These are phyloP conservation scores for Carollia perspicillata DNA, from an alignment of 2,113 vertebrate species.

Conservation along the genomic window DNA sequence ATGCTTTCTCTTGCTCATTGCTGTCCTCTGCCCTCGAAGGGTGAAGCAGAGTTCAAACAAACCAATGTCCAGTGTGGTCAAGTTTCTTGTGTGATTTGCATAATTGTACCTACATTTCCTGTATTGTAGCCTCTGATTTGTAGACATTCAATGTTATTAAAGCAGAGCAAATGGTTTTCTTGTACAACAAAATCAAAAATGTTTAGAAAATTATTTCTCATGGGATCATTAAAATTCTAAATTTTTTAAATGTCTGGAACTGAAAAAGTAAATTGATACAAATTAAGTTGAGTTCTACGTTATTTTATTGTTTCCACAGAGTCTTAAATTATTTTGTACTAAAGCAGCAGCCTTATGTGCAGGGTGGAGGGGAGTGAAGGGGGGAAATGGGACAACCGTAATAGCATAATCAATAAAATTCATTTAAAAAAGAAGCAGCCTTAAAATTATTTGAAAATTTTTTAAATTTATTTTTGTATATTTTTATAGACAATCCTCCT, in stretches of 20 bases:
- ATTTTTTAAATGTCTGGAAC: neutral
- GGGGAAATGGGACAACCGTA: too few relatives aligned
- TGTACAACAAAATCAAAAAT: neutral
- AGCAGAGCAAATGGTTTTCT: neutral
- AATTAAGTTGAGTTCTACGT: neutral
- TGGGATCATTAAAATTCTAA: neutral
- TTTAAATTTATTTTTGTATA: neutral
- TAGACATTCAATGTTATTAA: neutral
- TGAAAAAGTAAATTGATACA: neutral
- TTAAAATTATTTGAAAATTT: neutral
- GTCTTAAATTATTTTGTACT: neutral
- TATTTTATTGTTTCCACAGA: neutral
- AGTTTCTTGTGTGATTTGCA: constrained; percentile 38
- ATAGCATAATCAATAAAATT: too few relatives aligned
- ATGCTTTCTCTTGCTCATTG: constrained; percentile 81
- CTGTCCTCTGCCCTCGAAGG: constrained; percentile 58
- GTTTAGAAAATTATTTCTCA: neutral
- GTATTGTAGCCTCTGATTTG: neutral
- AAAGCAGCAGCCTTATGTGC: neutral
- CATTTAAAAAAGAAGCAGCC: neutral
- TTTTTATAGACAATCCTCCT: constrained; percentile 74
- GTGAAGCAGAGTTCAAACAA: constrained; percentile 81
- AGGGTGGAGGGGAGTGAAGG: too few relatives aligned
- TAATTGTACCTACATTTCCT: neutral
- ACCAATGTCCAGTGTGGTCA: constrained; percentile 82